These are phyloP conservation scores for Chaenocephalus aceratus DNA, from an alignment of 2,113 vertebrate genomes.

Conservation along the genomic window DNA sequence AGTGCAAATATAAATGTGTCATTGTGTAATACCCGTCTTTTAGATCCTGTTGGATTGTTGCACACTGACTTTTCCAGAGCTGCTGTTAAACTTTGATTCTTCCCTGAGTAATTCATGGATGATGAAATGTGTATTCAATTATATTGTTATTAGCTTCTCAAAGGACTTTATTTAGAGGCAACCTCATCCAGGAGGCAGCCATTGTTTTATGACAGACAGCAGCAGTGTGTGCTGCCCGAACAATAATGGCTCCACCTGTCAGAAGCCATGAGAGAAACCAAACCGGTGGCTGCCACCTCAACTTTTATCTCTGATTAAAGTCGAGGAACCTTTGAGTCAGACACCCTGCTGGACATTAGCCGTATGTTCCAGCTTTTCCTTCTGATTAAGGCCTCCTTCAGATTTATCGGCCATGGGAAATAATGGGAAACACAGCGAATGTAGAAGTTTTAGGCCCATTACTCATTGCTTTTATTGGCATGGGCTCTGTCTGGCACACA, in stretches of 20 bases:
- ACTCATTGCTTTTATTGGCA: conserved; percentile 82
- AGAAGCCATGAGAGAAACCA: conserved; percentile 47
- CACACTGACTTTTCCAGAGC: background rate
- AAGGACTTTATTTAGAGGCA: conserved; percentile 41
- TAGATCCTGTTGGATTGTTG: conserved; percentile 1
- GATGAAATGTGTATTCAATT: conserved; percentile 56
- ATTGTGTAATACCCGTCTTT: background rate
- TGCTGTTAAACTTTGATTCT: conserved; percentile 16
- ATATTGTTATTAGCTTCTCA: conserved; percentile 44
- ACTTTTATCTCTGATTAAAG: conserved; percentile 72
- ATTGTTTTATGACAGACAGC: conserved; percentile 44
- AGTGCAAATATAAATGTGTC: too few relatives aligned
- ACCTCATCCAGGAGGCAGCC: conserved; percentile 40
- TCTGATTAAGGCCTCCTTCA: conserved; percentile 76
- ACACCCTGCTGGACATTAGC: conserved; percentile 63
- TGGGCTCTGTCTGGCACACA: conserved; percentile 70
- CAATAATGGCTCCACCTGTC: conserved; percentile 57
- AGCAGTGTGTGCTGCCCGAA: conserved; percentile 52
- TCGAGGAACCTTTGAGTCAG: conserved; percentile 53
- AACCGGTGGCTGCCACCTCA: conserved; percentile 44
- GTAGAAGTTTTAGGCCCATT: conserved; percentile 80
- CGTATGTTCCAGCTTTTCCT: conserved; percentile 67
- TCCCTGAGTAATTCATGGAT: conserved; percentile 19
- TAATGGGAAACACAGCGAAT: conserved; percentile 80
- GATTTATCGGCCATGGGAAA: conserved; percentile 78